Conservation (phyloP, 2,888 invertebrate species). For the Poecilobothrus nobilitatus region DNA sequence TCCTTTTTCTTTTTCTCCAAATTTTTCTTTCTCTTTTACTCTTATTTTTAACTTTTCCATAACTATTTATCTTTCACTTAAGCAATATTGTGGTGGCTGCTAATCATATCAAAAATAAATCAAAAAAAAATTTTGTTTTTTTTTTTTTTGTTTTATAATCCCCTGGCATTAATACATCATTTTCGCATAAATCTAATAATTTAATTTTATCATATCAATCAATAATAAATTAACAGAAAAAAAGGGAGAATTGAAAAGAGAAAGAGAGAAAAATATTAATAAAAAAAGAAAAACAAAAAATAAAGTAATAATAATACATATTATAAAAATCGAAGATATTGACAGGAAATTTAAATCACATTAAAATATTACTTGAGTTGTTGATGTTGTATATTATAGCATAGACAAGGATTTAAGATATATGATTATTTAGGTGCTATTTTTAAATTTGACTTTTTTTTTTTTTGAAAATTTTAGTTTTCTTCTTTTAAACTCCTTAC, state of each 20-base stretch:
- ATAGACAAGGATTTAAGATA: no score
- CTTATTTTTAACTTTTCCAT: not conserved
- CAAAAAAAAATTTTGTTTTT: not conserved
- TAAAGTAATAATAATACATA: no score
- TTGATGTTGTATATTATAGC: no score
- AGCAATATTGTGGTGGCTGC: not conserved
- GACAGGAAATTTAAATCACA: not conserved
- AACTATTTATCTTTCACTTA: not conserved
- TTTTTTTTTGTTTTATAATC: not conserved
- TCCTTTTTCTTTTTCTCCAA: no score
- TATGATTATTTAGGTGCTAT: no score
- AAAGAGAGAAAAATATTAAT: not conserved
- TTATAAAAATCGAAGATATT: not conserved
- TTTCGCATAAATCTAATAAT: constrained; percentile 1
- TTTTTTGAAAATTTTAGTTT: no score
- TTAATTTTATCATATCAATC: constrained; percentile 1
- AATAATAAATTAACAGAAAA: not conserved
- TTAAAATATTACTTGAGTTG: not conserved
- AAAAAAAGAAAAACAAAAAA: no score
- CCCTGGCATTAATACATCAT: constrained; percentile 4
- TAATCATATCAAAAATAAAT: not conserved
- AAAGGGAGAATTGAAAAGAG: no score
- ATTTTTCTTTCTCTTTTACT: no score
- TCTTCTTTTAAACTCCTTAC: no score
- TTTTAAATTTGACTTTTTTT: no score